A percentile compares a stretch with the other conserved stretches of the same genome.
Evolutionary conservation across 2,888 invertebrate species (phyloP).

Genomic region (Glaucopsyche alexis): DNA sequence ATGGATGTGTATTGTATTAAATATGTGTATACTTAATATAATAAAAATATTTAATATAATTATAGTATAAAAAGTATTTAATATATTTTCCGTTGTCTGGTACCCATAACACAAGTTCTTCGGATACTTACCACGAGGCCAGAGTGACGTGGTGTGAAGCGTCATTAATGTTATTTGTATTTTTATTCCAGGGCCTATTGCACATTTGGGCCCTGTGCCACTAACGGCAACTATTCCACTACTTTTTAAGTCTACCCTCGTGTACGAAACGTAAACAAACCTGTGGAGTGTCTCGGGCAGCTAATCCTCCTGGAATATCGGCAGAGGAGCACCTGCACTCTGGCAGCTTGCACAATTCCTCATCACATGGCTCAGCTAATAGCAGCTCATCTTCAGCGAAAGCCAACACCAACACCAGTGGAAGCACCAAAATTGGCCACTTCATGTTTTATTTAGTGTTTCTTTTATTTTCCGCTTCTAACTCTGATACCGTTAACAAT

Average conservation of each 20-base stretch:
- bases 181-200: too few relatives aligned
- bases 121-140: too few relatives aligned
- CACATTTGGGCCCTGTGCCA: too few relatives aligned
- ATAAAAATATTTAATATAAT: too few relatives aligned
- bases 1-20: too few relatives aligned
- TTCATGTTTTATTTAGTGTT: slow-evolving; percentile 13
- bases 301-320: slow-evolving; percentile 68
- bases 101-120: too few relatives aligned
- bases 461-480: background rate
- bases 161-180: too few relatives aligned
- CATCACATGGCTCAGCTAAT: slow-evolving; percentile 57
- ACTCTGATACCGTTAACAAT: background rate
- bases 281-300: slow-evolving; percentile 71
- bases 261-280: slow-evolving; percentile 47
- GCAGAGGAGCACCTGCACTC: slow-evolving; percentile 75
- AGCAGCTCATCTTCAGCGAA: slow-evolving; percentile 39
- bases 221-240: too few relatives aligned
- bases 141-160: too few relatives aligned
- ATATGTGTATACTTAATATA: too few relatives aligned
- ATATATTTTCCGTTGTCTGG: too few relatives aligned
- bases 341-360: slow-evolving; percentile 69
- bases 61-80: too few relatives aligned
- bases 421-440: slow-evolving; percentile 29
- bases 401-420: slow-evolving; percentile 23
- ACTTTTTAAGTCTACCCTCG: background rate